Base-by-base conservation (phyloP, 2,797 vertebrate genomes). In the Manis javanica region DNA sequence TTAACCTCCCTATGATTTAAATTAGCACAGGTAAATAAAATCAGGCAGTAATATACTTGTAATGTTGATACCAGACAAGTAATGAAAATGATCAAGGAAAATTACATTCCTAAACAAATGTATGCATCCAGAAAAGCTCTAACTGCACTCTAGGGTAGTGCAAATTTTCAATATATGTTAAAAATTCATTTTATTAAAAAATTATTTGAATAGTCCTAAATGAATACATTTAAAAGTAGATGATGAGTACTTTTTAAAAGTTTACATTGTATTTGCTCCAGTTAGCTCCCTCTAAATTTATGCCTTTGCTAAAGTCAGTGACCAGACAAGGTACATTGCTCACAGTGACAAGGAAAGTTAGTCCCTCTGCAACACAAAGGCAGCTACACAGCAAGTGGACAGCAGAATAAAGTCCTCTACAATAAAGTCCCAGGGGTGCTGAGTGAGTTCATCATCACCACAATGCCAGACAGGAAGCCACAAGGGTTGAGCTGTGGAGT, bases 1-100 rank as follows among this genome's bases (percentile, higher is more conserved):
- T 89, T 64, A 93, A 93, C 49, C 51, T 86, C n/a, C 15, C 55
- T 81, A 34, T 82, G 59, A 90, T 87, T 87, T 96, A 87, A 71
- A 81, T 87, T 68, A 87, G 18, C 26, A 83, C 24, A 63, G 26
- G 21, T 87, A 90, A 93, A 82, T 82, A 87, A 81, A 74, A 66
- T 93, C n/a, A 90, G 79, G 71, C 78, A 95, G 46, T 59, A 85
- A 85, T 83, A 83, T 61, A 68, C 3, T 53, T 59, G n/a, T 64
- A 57, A 93, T 68, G 19, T 24, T 82, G 75, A 39, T 74, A 87
- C 11, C 46, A 90, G 66, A 37, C 26, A 92, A 75, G 53, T 82
- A 91, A 91, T 57, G 18, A 89, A 83, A 92, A 78, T 34, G 3
- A 78, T 71, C 34, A 87, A 87, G 83, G 79, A 89, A 95, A 88